Base-by-base conservation (phyloP, 2,113 vertebrate species). In the Charina bottae region DNA sequence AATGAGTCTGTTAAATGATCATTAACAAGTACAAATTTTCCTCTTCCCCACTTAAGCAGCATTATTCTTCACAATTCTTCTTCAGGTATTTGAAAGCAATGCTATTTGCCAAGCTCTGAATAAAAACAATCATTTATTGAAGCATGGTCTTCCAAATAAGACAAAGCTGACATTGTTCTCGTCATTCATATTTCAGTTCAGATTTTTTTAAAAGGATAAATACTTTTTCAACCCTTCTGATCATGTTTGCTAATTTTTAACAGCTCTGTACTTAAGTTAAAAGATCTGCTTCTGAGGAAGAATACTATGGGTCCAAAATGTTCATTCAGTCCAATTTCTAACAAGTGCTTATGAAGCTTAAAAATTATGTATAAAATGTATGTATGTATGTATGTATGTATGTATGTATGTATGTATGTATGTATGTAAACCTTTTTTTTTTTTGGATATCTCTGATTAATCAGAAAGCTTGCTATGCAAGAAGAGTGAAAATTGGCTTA, bases 71-170 rank as follows among this genome's bases (percentile, higher is more conserved):
- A 92, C 23, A 91, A 33, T 92, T 95, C 94, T 94, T 94, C 92
- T 92, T 53, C 53, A 90, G 91, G 88, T 62, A 78, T 95, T 91
- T 94, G 94, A 92, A 93, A 93, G 92, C 90, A 87, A 21, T 95
- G 90, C 92, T 54, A 64, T 93, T 94, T 95, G 93, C 95, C 92
- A 95, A 91, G 89, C 88, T 90, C 58, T 95, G 95, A 95, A 95
- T 96, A 95, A 96, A 92, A 96, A 95, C 95, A 90, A 96, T 85
- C 89, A 93, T 96, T 95, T 95, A 96, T 85, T 95, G 94, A 95
- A 96, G 91, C 93, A 93, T 90, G 94, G 5, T 94, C 95, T 95
- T 96, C 86, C 87, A 93, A 94, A 90, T 24, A 58, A 95, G 60
- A 84, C 1, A 78, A 19, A 37, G 15, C n/a, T 78, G n/a, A 78